phyloP scores from a whole-genome alignment of 2,113 vertebrate genomes.

The Heterotis niloticus region DNA sequence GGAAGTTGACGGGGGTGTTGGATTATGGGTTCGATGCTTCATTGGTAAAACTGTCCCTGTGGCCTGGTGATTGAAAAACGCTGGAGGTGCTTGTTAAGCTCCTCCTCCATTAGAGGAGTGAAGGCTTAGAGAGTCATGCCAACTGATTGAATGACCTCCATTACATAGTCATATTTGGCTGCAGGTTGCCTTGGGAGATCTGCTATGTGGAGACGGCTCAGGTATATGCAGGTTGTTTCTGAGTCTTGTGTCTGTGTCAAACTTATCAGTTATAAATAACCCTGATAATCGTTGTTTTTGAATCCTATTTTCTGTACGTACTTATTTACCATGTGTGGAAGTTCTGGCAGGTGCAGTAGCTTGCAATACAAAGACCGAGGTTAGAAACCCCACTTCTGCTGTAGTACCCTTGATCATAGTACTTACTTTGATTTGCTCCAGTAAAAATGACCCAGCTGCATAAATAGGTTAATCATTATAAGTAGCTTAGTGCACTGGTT shows the following conservation, averaged over 20 bases:
- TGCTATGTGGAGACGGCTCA: background rate
- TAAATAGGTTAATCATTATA: too few relatives aligned
- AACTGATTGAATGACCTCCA: background rate
- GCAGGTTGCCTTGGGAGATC: background rate
- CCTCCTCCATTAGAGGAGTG: background rate
- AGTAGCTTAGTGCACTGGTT: too few relatives aligned
- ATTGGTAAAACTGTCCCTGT: background rate
- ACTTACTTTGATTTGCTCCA: too few relatives aligned
- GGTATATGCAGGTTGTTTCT: background rate
- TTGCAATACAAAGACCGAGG: too few relatives aligned
- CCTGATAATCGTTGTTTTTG: too few relatives aligned
- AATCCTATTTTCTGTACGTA: too few relatives aligned
- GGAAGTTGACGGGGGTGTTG: background rate
- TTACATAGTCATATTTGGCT: background rate
- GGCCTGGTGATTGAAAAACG: background rate
- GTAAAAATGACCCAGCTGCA: too few relatives aligned
- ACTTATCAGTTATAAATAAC: too few relatives aligned
- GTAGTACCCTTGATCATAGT: too few relatives aligned
- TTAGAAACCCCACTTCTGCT: too few relatives aligned
- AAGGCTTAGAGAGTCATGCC: background rate
- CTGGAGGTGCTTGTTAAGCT: background rate
- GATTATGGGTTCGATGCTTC: background rate
- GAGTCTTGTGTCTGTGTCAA: background rate
- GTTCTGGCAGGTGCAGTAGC: too few relatives aligned
- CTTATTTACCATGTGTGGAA: too few relatives aligned